These are phyloP conservation scores for Temnothorax rugatulus DNA, from an alignment of 2,888 invertebrate genomes.

Conservation along the genomic window DNA sequence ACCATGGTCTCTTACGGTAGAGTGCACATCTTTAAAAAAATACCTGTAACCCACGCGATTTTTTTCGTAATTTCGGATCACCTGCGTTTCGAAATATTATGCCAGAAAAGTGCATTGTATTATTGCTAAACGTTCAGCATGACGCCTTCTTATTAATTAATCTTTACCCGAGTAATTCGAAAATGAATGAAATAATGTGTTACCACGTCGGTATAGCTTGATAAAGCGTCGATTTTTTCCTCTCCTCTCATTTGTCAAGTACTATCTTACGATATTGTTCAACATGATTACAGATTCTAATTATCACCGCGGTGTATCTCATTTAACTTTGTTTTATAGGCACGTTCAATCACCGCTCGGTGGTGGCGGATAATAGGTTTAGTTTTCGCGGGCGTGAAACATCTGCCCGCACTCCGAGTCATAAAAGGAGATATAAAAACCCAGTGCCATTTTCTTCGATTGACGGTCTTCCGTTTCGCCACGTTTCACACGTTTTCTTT, in stretches of 20 bases:
- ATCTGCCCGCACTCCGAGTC: slow-evolving; percentile 82
- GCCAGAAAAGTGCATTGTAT: background rate
- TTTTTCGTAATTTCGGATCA: background rate
- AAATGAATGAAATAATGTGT: slow-evolving; percentile 3
- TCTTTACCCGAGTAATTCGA: background rate
- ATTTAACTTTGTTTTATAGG: slow-evolving; percentile 86
- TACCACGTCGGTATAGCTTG: background rate
- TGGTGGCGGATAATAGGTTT: slow-evolving; percentile 84
- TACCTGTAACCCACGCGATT: background rate
- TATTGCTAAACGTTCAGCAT: background rate
- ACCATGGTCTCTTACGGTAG: background rate
- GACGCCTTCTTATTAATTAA: background rate
- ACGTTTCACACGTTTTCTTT: slow-evolving; percentile 64
- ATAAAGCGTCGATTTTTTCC: background rate
- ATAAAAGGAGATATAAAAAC: slow-evolving; percentile 85
- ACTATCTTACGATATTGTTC: slow-evolving; percentile 8
- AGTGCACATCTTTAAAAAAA: background rate
- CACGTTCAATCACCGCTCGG: slow-evolving; percentile 83
- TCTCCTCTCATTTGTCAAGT: background rate
- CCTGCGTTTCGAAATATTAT: background rate
- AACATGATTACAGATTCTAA: slow-evolving; percentile 77
- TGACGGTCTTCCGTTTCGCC: slow-evolving; percentile 34
- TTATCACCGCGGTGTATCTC: slow-evolving; percentile 81
- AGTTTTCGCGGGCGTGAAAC: slow-evolving; percentile 80
- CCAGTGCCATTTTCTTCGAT: slow-evolving; percentile 69